Base-by-base conservation (phyloP, 2,797 vertebrate genomes). In the Aplochiton taeniatus region DNA sequence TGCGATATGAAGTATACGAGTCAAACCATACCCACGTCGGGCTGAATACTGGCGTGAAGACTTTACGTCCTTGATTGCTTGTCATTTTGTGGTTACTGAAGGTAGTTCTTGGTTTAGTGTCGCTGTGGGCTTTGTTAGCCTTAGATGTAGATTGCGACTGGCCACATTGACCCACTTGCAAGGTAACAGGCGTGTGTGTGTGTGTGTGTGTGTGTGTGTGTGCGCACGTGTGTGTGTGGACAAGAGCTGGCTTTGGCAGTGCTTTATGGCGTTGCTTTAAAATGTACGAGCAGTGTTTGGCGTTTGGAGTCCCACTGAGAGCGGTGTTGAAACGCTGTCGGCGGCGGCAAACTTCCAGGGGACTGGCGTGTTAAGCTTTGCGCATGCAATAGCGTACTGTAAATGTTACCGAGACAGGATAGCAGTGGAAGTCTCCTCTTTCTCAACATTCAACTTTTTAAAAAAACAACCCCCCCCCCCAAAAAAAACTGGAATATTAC, bases 91-190 rank as follows among this genome's bases (percentile, higher is more conserved):
- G 31, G 31, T 6, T 31, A 31, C 31, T 31, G 31, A 31, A 6
- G 31, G 31, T 6, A 57, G 69, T n/a, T 42, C 74, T 74, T 74
- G 82, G 73, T 77, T n/a, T 64, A 65, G 70, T 48, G 41, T 53
- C 70, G 68, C 56, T 65, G 72, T 60, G 49, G 47, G 18, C 41
- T 19, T 73, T 77, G 77, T 65, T 61, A 63, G 19, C 49, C 54
- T 67, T 78, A 85, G 73, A 80, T 79, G 58, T 80, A 77, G 75
- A 81, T 80, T 59, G 20, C 20, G 59, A 66, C 58, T 69, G 59
- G 55, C 83, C 85, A 66, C 83, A 83, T 4, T 88, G 86, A 88
- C 82, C 83, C 74, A 87, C 74, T 83, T 86, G 84, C 84, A 83
- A 84, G 83, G 70, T 72, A 73, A 58, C 71, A 80, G 78, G 31